Conservation (phyloP, 2,888 invertebrate species). For the Caenorhabditis sp. region DNA sequence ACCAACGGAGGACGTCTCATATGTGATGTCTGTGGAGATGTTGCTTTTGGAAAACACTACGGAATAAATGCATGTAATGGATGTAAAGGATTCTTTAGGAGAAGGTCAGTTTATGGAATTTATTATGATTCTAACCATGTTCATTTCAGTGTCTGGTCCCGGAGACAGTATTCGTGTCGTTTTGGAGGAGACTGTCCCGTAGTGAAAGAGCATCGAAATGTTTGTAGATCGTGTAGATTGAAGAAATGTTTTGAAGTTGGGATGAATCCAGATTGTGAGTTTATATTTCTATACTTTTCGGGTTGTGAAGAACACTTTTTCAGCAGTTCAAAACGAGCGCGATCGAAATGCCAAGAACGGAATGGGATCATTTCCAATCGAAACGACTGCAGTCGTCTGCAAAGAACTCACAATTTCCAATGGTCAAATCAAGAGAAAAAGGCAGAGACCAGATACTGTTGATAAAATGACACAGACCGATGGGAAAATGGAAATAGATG, state of each 20-base stretch:
- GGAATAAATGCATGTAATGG: conserved; percentile 77
- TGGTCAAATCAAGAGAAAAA: conserved; percentile 60
- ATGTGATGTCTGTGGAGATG: conserved; percentile 76
- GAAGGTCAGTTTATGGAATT: conserved; percentile 40
- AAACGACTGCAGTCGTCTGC: too few relatives aligned
- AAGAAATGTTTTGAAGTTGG: conserved; percentile 80
- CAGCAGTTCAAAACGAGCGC: conserved; percentile 78
- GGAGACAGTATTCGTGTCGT: conserved; percentile 78
- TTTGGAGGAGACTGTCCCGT: conserved; percentile 80
- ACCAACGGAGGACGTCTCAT: conserved; percentile 49
- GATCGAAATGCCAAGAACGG: conserved; percentile 72
- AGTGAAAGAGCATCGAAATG: conserved; percentile 79
- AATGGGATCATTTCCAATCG: conserved; percentile 23
- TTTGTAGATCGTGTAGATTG: conserved; percentile 78
- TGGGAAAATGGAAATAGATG: conserved; percentile 58
- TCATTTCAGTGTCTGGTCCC: conserved; percentile 75
- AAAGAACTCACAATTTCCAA: conserved; percentile 63
- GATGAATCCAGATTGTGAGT: conserved; percentile 80
- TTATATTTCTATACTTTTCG: too few relatives aligned
- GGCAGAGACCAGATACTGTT: conserved; percentile 39
- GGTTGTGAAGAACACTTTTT: conserved; percentile 1
- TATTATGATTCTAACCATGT: not conserved
- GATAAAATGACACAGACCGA: conserved; percentile 62
- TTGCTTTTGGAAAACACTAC: conserved; percentile 77
- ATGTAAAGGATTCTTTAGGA: conserved; percentile 74